These are phyloP conservation scores for Pseudolaguvia tuberculata DNA, from an alignment of 2,113 vertebrate species.

Conservation along the genomic window DNA sequence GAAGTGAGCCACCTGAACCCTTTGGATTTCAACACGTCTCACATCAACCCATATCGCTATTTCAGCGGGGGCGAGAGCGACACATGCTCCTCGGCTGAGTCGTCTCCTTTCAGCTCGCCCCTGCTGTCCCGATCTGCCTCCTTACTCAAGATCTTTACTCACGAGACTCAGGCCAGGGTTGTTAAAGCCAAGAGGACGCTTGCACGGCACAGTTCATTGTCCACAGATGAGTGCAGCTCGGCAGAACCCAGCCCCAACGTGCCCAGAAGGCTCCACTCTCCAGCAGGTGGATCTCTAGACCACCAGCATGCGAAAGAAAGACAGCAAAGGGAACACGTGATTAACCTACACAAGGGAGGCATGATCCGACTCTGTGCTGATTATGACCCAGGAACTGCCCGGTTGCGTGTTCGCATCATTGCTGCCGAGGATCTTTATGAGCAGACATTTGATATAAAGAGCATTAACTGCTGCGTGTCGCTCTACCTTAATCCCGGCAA, in stretches of 20 bases:
- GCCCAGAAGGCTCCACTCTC: conserved; percentile 72
- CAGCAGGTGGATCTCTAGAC: conserved; percentile 50
- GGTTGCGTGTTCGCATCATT: conserved; percentile 81
- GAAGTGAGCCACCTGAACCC: conserved; percentile 67
- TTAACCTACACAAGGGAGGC: conserved; percentile 80
- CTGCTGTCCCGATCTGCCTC: conserved; percentile 90
- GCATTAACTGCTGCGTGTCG: conserved; percentile 94
- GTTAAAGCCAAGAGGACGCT: conserved; percentile 86
- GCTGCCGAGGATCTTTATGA: conserved; percentile 87
- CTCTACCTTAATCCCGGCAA: conserved; percentile 92
- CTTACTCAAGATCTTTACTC: conserved; percentile 88
- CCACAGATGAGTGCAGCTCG: conserved; percentile 88
- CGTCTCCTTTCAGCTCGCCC: conserved; percentile 89
- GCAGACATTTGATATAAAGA: conserved; percentile 76
- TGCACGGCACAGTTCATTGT: conserved; percentile 86
- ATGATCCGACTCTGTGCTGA: conserved; percentile 77
- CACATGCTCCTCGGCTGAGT: conserved; percentile 92
- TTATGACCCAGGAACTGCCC: conserved; percentile 79
- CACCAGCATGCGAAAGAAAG: conserved; percentile 35
- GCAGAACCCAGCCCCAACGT: conserved; percentile 87
- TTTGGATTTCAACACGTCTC: conserved; percentile 70
- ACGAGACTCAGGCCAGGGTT: conserved; percentile 90
- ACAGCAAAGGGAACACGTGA: conserved; percentile 66
- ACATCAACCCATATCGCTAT: conserved; percentile 87
- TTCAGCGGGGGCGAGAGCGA: conserved; percentile 93